Evolutionary conservation across 2,797 vertebrate species (phyloP).

Genomic region (Setipinna tenuifilis): DNA sequence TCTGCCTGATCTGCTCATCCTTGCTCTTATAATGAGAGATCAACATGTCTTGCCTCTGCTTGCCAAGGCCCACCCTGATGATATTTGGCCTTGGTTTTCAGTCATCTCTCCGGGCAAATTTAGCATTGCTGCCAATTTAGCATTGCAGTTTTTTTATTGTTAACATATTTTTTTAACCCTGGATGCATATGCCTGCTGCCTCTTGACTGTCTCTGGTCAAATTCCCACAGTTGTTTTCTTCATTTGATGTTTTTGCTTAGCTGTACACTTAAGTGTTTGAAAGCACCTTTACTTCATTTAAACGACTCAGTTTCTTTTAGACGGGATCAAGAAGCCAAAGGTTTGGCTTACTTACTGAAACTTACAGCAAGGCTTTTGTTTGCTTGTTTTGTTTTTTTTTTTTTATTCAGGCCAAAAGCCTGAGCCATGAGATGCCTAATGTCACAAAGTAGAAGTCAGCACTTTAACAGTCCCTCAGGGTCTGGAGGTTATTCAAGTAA

Average conservation of each 20-base stretch:
- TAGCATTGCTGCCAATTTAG: neutral
- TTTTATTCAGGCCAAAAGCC: constrained; percentile 19
- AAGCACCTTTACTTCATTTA: too few relatives aligned
- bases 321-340: neutral
- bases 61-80: neutral
- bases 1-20: constrained; percentile 3
- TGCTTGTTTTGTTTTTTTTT: too few relatives aligned
- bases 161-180: too few relatives aligned
- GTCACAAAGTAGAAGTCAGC: neutral
- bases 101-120: neutral
- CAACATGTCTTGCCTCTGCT: neutral
- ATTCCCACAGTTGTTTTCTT: too few relatives aligned
- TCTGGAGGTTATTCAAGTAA: neutral
- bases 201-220: too few relatives aligned
- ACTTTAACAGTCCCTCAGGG: constrained; percentile 44
- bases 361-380: neutral
- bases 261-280: too few relatives aligned
- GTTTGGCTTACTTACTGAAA: neutral
- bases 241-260: too few relatives aligned
- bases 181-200: too few relatives aligned
- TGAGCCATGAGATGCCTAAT: neutral
- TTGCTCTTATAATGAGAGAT: constrained; percentile 7
- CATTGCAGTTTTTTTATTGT: neutral
- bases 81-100: neutral
- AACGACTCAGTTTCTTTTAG: neutral